Evolutionary conservation across 1,140 invertebrate species (phyloP).

Genomic region (Diorhabda elongata): DNA sequence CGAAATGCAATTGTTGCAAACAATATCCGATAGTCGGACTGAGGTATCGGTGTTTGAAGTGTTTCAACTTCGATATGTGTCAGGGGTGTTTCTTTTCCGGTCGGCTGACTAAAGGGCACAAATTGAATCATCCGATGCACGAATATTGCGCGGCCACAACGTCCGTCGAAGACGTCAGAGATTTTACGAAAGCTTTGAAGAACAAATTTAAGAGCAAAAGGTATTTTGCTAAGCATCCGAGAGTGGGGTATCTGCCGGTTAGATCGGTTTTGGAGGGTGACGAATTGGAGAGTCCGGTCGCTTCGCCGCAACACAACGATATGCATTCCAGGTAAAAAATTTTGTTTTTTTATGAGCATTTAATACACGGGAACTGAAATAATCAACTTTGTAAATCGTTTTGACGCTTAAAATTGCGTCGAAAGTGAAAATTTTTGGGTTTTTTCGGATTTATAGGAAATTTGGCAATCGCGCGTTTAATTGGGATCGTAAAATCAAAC

Average conservation of each 20-base stretch:
- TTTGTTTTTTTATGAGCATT: no score
- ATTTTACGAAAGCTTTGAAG: constrained; percentile 92
- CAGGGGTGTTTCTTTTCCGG: constrained; percentile 99
- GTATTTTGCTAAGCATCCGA: constrained; percentile 94
- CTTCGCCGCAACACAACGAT: constrained; percentile 83
- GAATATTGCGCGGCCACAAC: constrained; percentile 99
- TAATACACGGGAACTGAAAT: no score
- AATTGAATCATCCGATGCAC: constrained; percentile 98
- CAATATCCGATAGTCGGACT: constrained; percentile 89
- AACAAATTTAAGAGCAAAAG: constrained; percentile 98
- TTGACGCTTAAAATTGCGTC: no score
- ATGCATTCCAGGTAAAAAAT: constrained; percentile 73
- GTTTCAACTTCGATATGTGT: constrained; percentile 99
- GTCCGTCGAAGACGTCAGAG: constrained; percentile 94
- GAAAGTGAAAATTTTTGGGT: no score
- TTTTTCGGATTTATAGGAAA: no score
- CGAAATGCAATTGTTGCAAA: constrained; percentile 99
- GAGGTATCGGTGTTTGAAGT: constrained; percentile 76
- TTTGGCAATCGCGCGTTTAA: no score
- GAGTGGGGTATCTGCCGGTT: constrained; percentile 95
- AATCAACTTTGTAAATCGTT: no score
- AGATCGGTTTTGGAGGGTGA: constrained; percentile 92
- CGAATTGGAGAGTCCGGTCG: constrained; percentile 81
- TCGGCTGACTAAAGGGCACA: constrained; percentile 94
- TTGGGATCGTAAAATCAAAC: no score